Conservation (phyloP, 2,797 vertebrate species). For the Podargus strigoides region DNA sequence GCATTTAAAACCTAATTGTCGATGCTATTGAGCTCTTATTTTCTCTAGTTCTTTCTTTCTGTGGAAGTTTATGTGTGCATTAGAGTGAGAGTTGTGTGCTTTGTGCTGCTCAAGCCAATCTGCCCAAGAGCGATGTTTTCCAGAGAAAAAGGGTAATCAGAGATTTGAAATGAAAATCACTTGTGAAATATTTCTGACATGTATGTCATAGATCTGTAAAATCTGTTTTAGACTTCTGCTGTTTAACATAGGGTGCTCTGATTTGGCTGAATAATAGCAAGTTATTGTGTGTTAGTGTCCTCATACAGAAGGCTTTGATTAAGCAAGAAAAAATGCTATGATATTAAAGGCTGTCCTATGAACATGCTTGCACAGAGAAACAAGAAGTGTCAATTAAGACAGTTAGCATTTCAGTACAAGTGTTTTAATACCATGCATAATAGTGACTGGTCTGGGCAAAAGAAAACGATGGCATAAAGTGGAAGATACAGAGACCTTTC, state of each 20-base stretch:
- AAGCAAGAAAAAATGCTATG: constrained; percentile 3
- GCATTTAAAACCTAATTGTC: neutral
- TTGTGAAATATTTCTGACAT: neutral
- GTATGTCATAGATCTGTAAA: constrained; percentile 54
- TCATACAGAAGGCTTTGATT: constrained; percentile 47
- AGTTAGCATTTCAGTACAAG: neutral
- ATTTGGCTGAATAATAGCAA: constrained; percentile 25
- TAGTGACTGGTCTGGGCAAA: neutral
- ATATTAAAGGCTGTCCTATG: neutral
- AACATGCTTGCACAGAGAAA: neutral
- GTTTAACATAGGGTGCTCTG: constrained; percentile 49
- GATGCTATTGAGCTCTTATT: neutral
- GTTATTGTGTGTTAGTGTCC: constrained; percentile 18
- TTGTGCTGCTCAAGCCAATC: neutral
- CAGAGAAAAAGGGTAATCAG: neutral
- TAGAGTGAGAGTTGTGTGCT: neutral
- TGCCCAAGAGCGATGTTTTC: neutral
- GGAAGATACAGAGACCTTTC: neutral
- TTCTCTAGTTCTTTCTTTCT: neutral
- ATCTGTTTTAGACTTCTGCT: constrained; percentile 47
- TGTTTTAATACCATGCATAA: neutral
- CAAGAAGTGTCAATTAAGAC: neutral
- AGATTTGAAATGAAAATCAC: constrained; percentile 8
- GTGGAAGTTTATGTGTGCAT: fast-evolving
- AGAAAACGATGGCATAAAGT: neutral